Evolutionary conservation across 2,797 vertebrate genomes (phyloP).

Genomic region (Adelosebastes latens): DNA sequence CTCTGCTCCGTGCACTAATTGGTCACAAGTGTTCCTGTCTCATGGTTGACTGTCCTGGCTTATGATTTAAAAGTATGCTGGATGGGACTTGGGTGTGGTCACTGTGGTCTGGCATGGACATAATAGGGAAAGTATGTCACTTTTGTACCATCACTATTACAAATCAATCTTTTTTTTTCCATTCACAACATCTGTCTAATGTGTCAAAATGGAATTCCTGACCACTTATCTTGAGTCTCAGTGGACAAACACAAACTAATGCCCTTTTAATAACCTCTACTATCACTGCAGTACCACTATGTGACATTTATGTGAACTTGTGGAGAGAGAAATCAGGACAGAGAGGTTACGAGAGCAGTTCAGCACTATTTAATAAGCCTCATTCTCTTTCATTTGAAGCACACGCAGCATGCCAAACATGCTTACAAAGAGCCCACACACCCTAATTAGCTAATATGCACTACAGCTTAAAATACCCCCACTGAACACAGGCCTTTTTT

Average conservation of each 20-base stretch:
- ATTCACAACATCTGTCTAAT: slow-evolving; percentile 7
- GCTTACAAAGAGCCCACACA: slow-evolving; percentile 70
- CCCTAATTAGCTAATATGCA: slow-evolving; percentile 78
- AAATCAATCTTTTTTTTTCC: not conserved
- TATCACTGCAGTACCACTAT: slow-evolving; percentile 1
- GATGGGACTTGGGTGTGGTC: slow-evolving; percentile 47
- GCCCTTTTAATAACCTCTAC: slow-evolving; percentile 18
- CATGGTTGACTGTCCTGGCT: slow-evolving; percentile 55
- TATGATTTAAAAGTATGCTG: slow-evolving; percentile 34
- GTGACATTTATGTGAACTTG: slow-evolving; percentile 64
- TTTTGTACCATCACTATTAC: not conserved
- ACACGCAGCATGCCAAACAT: slow-evolving; percentile 68
- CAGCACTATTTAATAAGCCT: slow-evolving; percentile 70
- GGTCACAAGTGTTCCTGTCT: slow-evolving; percentile 74
- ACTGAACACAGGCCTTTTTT: slow-evolving; percentile 63
- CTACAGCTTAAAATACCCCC: slow-evolving; percentile 72
- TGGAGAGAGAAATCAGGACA: slow-evolving; percentile 50
- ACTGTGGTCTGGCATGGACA: not conserved
- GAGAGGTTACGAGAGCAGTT: slow-evolving; percentile 66
- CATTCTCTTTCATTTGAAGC: slow-evolving; percentile 71
- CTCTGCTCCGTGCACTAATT: slow-evolving; percentile 66
- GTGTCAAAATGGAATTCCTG: not conserved
- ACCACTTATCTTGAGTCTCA: not conserved
- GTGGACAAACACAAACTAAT: slow-evolving; percentile 12
- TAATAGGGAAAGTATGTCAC: not conserved